phyloP scores from a whole-genome alignment of 1,140 invertebrate genomes.

The Drosophila repleta region DNA sequence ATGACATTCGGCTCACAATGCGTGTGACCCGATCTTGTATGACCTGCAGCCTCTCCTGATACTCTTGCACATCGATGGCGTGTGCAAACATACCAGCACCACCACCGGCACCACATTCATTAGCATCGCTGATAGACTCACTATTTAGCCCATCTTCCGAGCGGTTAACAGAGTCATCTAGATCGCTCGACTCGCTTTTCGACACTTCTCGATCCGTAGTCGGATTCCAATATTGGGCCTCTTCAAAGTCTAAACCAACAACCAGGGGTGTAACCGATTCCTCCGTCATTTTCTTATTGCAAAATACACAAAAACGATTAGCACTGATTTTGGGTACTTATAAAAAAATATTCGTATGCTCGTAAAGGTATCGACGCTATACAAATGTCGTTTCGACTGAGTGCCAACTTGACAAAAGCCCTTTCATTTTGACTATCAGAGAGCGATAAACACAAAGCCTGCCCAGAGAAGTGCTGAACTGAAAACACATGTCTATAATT shows the following conservation, averaged over 20 bases:
- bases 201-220: too few relatives aligned
- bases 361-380: conserved; percentile 7
- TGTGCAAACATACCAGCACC: background rate
- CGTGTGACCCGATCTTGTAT: conserved; percentile 20
- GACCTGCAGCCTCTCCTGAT: background rate
- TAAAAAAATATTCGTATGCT: conserved; percentile 2
- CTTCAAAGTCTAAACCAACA: background rate
- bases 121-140: background rate
- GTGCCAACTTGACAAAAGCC: background rate
- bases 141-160: background rate
- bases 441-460: background rate
- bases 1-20: conserved; percentile 4
- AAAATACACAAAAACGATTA: background rate
- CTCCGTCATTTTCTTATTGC: conserved; percentile 1
- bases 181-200: background rate
- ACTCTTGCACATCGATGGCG: background rate
- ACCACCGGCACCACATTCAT: background rate
- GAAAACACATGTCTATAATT: too few relatives aligned
- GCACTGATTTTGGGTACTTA: background rate
- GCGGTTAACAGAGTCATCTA: background rate
- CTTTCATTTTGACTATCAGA: too few relatives aligned
- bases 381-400: conserved; percentile 6
- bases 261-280: background rate
- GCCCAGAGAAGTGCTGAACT: background rate
- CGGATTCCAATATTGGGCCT: background rate